Percentiles rank a stretch among this genome's conserved stretches.
Conservation (phyloP, 53 echinoderm and acorn worm species). For the Henricia sp. region DNA sequence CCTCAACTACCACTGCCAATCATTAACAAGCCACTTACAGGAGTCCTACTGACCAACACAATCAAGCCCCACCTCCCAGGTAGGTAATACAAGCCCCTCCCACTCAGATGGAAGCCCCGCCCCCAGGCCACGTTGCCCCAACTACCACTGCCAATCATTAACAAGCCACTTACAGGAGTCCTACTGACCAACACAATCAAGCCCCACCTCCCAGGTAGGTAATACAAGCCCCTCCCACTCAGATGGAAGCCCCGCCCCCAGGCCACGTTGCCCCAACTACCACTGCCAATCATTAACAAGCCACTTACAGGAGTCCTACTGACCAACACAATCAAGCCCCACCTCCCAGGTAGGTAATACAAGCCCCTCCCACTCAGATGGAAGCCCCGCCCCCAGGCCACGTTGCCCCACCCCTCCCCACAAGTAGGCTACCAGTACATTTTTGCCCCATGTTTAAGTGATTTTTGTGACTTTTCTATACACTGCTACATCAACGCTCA, state of each 20-base stretch:
- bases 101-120: no score
- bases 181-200: slow-evolving; percentile 74
- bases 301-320: slow-evolving; percentile 84
- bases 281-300: slow-evolving; percentile 93
- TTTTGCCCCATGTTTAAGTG: no score
- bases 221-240: no score
- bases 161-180: slow-evolving; percentile 85
- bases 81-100: no score
- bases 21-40: slow-evolving; percentile 87
- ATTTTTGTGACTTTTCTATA: no score
- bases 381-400: slow-evolving; percentile 50
- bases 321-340: slow-evolving; percentile 67
- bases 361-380: no score
- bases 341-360: slow-evolving; percentile 84
- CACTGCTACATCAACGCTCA: no score
- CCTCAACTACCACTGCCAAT: slow-evolving; percentile 95
- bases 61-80: slow-evolving; percentile 78
- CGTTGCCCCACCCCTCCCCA: slow-evolving; percentile 90
- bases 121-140: slow-evolving; percentile 77
- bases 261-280: slow-evolving; percentile 86
- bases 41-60: slow-evolving; percentile 80
- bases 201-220: slow-evolving; percentile 81
- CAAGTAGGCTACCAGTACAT: no score
- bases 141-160: slow-evolving; percentile 92
- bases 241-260: no score